Evolutionary conservation across 2,113 vertebrate genomes (phyloP).

Genomic region (Dromiciops gliroides): DNA sequence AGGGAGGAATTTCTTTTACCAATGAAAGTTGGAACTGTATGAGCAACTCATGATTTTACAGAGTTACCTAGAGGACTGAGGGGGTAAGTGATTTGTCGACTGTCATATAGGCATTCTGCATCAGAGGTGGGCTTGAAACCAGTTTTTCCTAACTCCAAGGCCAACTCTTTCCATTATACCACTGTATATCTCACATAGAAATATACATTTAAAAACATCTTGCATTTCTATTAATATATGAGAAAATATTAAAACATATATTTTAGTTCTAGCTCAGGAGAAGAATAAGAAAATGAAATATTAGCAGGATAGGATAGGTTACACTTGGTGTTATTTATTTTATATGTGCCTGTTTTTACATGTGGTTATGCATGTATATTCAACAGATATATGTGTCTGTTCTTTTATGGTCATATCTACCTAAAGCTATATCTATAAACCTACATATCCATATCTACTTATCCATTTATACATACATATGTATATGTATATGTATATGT

Average conservation of each 20-base stretch:
- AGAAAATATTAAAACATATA: too few species aligned
- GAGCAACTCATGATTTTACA: background rate
- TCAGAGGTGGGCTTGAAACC: background rate
- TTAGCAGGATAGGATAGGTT: background rate
- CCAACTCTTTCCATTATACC: too few species aligned
- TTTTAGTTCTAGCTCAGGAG: background rate
- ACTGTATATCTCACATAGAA: background rate
- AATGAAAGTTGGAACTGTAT: background rate
- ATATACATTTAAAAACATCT: background rate
- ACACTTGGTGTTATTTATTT: background rate
- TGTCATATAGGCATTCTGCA: background rate
- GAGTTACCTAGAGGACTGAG: background rate
- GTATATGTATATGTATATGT: too few species aligned
- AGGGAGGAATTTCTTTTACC: background rate
- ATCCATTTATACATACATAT: too few species aligned
- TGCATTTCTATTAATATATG: background rate
- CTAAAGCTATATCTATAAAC: background rate
- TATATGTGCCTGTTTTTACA: background rate
- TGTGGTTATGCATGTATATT: background rate
- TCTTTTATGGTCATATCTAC: background rate
- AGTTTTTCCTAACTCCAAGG: background rate
- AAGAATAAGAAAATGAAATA: background rate
- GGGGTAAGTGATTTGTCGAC: background rate
- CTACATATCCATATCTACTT: background rate
- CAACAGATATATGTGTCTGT: background rate